Percentiles rank a stretch among this genome's conserved stretches.
These are phyloP conservation scores for Anoplophora glabripennis DNA, from an alignment of 1,140 invertebrate species.

Conservation along the genomic window DNA sequence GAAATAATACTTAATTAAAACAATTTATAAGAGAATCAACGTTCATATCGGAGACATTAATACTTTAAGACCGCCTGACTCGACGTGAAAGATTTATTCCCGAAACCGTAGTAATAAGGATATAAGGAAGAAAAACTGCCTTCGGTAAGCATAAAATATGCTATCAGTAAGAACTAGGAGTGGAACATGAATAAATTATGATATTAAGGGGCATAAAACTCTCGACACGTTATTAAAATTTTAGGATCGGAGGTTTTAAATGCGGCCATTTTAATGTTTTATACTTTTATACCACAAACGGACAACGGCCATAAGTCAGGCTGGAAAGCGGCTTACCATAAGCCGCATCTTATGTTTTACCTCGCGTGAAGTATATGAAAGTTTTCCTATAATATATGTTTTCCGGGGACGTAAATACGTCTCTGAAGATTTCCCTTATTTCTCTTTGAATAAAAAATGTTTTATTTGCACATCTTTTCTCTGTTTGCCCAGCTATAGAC, in stretches of 20 bases:
- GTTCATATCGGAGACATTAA: no score
- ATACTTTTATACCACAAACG: slow-evolving; percentile 27
- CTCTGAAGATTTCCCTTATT: no score
- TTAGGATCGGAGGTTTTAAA: slow-evolving; percentile 26
- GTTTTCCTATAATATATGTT: slow-evolving; percentile 25
- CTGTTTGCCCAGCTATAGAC: no score
- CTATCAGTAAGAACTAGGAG: slow-evolving; percentile 17
- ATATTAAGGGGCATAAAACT: slow-evolving; percentile 19
- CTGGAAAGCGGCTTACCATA: slow-evolving; percentile 30
- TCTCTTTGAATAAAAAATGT: no score
- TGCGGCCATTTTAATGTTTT: slow-evolving; percentile 30
- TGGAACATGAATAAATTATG: slow-evolving; percentile 24
- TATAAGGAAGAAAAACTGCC: slow-evolving; percentile 21
- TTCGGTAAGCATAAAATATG: slow-evolving; percentile 27
- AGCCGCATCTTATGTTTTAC: slow-evolving; percentile 22
- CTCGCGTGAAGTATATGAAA: slow-evolving; percentile 5
- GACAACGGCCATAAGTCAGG: slow-evolving; percentile 29
- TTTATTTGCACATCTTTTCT: no score
- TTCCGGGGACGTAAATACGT: slow-evolving; percentile 12
- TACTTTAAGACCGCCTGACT: no score
- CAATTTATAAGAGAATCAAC: no score
- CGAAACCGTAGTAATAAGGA: slow-evolving; percentile 16
- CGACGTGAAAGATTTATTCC: no score
- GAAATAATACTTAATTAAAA: no score
- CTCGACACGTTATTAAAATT: slow-evolving; percentile 36